Base-by-base conservation (phyloP, 2,113 vertebrate genomes). In the Myrmophylax atrothorax region DNA sequence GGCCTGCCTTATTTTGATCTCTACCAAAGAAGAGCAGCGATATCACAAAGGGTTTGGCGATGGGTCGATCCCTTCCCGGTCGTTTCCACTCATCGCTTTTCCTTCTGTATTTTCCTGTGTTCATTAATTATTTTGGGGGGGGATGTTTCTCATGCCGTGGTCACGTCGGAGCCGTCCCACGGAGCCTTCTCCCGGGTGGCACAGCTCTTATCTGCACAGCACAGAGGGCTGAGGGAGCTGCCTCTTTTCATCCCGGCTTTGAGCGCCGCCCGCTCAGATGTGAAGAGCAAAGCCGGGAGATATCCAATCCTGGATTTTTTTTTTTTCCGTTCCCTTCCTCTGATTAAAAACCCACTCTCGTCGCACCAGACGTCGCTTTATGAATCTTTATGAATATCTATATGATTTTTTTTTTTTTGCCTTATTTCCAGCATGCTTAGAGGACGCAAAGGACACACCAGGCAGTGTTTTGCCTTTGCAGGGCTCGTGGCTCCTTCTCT, bases 321-420 rank as follows among this genome's bases (percentile, higher is more conserved):
- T 18, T 23, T 46, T 35, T 42, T 59, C 50, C n/a, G n/a, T 79
- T 44, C 42, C 28, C 17, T 78, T 70, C 42, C 55, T 59, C 73
- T 67, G 47, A 91, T 87, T 87, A 87, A 82, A 93, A 92, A 33
- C 70, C 47, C 38, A 29, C 37, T 47, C 77, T 93, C 3, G 0
- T 91, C 18, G 2, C 44, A 50, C 17, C 49, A 31, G 5, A 49
- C 16, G 0, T 12, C 5, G 14, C 74, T 79, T 70, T 47, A 28
- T 35, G 76, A 83, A 95, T 93, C 74, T 79, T 70, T 47, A 28
- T 35, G 76, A 83, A 95, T 93, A 76, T 46, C 80, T 49, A 14
- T 20, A 22, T 38, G 0, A 14, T 63, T 40, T 37, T 26, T 7
- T 66, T 53, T 52, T 63, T 60, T 22, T 13, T 2, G 10, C 33